phyloP scores from a whole-genome alignment of 2,888 invertebrate genomes.

The Omphaloscelis lunosa region DNA sequence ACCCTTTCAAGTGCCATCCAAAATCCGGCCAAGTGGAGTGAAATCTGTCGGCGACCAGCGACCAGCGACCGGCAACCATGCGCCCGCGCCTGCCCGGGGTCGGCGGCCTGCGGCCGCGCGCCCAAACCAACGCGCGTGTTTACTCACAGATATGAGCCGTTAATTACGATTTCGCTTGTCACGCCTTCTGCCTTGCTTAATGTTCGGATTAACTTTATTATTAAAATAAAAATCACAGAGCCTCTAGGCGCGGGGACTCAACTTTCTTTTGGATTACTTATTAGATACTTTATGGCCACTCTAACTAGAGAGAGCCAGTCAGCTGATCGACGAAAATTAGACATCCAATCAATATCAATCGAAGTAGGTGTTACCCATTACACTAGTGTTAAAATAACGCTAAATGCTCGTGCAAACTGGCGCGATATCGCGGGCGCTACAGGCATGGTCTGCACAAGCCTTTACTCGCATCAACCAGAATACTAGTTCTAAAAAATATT shows the following conservation, averaged over 20 bases:
- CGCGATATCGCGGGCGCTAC: no score
- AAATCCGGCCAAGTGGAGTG: conserved; percentile 63
- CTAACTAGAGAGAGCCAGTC: conserved; percentile 28
- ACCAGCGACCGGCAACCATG: conserved; percentile 1
- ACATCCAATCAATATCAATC: conserved; percentile 36
- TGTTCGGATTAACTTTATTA: conserved; percentile 83
- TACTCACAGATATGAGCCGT: conserved; percentile 75
- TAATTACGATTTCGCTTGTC: conserved; percentile 89
- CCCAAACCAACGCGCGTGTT: conserved; percentile 62
- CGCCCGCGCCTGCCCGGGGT: conserved; percentile 67
- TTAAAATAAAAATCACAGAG: conserved; percentile 74
- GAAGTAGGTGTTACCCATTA: conserved; percentile 30
- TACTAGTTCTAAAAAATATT: conserved; percentile 51
- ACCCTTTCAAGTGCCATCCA: conserved; percentile 60
- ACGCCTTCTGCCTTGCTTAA: conserved; percentile 87
- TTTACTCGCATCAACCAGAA: conserved; percentile 22
- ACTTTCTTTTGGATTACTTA: conserved; percentile 67
- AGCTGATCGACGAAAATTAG: conserved; percentile 33
- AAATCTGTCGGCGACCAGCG: conserved; percentile 55
- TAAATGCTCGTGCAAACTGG: no score
- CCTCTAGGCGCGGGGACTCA: conserved; percentile 57
- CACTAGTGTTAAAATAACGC: conserved; percentile 26
- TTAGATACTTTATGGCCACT: conserved; percentile 31
- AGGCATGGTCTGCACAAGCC: no score
- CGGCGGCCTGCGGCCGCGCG: conserved; percentile 73